Evolutionary conservation across 2,797 vertebrate species (phyloP), one percentile per base, ranked within the genome.

Genomic region (Enteromius viviparus): DNA sequence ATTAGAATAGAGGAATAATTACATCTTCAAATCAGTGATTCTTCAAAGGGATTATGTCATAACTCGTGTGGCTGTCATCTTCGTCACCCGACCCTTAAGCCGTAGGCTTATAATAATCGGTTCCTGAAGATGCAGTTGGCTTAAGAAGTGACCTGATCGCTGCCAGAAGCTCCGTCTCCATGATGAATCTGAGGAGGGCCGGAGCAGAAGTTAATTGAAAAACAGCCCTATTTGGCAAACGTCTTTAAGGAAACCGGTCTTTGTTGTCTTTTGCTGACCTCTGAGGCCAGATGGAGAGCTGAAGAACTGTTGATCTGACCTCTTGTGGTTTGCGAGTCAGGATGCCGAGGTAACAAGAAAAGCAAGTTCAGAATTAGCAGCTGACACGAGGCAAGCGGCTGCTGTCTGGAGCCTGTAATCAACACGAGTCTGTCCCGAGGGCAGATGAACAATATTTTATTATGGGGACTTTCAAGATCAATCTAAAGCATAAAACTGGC

Each of bases 1-100:
- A 95, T 95, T 95, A 95, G 85, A 80, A 82, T 85, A 78, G 75
- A 84, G 88, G 80, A 90, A 93, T 92, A 80, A 92, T 86, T 86
- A 87, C 89, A 89, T 34, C 32, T 34, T 34, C 32, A 34, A 34
- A 34, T 34, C 32, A 91, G 89, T 84, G 68, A 76, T 90, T 89
- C 87, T 87, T 87, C 68, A 64, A 84, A 78, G 84, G 91, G 94
- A 94, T 94, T 94, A 93, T 65, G 81, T 47, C 78, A 87, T 86
- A 90, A 91, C 88, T 92, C 89, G 82, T 87, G 89, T 87, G 88
- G 89, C 86, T 82, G 86, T 75, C 89, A 86, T 87, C 87, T 89
- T 89, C 82, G 70, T 83, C 49, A 84, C 74, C 69, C 74, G 82
- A 87, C 62, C 53, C 26, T 29, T 83, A 85, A 89, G 82, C 83